Evolutionary conservation across 1,140 invertebrate species (phyloP), one percentile per base, ranked within the genome.

Genomic region (Lepidurus couesii): DNA sequence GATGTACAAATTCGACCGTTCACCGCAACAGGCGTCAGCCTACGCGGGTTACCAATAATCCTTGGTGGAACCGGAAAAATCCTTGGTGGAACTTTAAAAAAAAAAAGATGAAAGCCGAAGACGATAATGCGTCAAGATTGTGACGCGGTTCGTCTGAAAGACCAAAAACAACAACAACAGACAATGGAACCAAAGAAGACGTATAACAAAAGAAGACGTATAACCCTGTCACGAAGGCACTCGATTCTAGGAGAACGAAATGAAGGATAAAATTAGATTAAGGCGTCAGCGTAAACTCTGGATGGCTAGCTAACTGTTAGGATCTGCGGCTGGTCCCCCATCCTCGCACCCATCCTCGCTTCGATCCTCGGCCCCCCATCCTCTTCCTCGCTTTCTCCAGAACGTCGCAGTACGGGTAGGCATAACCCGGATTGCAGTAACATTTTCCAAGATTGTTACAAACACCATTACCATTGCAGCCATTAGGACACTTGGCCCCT

Each of bases 391-490:
- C 94, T 97, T 3, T 97, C 97, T 0, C 97, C 5, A 94, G 91
- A 82, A 91, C 86, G 78, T 91, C 89, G 85, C 97, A 99, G 75
- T 91, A 86, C 0, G 95, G 93, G 3, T 96, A 95, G 1, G 90
- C 91, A 84, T 92, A 99, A 0, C 97, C 97, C 3, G 89, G 85
- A 82, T 94, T 90, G 86, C 97, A 99, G 85, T 99, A 97, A 83
- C 98, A 99, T 84, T 98, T 92, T 3, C 96, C 95, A 82, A 88
- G 83, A 82, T 88, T 92, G 83, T 99, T 98, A 85, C 97, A 99
- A 6, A 96, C 90, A 3, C 97, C 97, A 82, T 96, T 92, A 4
- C 90, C 91, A 82, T 92, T 92, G 83, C 97, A 98, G 83, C 95
- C 88, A 53, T 92, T 89, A 0, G 91, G 91, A 84, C 95, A 96